Conservation (phyloP, 2,113 vertebrate genomes). For the Octodon degus region DNA sequence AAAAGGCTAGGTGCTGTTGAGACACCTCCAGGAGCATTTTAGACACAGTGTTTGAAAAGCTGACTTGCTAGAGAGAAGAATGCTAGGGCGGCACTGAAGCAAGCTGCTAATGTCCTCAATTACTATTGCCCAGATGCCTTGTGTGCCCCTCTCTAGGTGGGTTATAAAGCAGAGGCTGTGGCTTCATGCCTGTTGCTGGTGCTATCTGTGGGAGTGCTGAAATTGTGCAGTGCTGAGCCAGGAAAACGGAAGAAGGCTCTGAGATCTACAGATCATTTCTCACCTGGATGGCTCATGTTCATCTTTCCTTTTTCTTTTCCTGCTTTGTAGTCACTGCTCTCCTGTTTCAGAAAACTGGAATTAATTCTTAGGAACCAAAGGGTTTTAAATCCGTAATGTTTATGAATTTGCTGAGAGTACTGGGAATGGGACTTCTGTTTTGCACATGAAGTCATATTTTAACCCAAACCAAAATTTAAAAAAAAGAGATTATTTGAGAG, state of each 20-base stretch:
- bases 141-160: background rate
- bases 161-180: background rate
- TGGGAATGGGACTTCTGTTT: conserved; percentile 54
- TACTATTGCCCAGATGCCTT: background rate
- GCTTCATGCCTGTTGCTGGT: background rate
- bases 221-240: accelerated
- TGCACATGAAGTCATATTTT: conserved; percentile 77
- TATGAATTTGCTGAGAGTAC: conserved; percentile 51
- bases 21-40: background rate
- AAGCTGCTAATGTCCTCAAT: background rate
- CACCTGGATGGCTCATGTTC: background rate
- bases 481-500: conserved; percentile 49
- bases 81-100: background rate
- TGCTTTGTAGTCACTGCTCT: background rate
- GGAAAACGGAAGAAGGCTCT: background rate
- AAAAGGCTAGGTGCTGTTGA: background rate
- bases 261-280: background rate
- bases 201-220: background rate
- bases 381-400: conserved; percentile 43
- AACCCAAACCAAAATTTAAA: conserved; percentile 54
- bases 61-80: background rate
- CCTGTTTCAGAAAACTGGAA: conserved; percentile 44
- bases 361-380: conserved; percentile 14
- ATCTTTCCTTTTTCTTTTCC: conserved; percentile 16
- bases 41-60: background rate